Conservation (phyloP, 2,797 vertebrate species). For the Ctenopoma kingsleyae region DNA sequence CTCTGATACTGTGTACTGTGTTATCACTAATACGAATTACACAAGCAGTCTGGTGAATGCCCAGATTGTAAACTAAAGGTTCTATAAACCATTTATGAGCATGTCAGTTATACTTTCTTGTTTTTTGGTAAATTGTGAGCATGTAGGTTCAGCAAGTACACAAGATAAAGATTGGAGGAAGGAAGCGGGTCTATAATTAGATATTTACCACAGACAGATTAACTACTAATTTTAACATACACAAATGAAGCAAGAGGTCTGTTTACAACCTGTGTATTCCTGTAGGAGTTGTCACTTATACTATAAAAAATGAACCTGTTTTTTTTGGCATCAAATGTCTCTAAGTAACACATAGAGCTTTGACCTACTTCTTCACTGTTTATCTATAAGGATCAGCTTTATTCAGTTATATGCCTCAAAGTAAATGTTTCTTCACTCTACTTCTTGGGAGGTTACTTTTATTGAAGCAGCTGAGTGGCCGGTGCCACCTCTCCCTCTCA, state of each 20-base stretch:
- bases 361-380: background rate
- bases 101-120: too few relatives aligned
- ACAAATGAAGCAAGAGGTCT: background rate
- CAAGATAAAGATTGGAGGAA: too few relatives aligned
- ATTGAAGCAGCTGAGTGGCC: conserved; percentile 38
- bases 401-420: conserved; percentile 10
- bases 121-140: too few relatives aligned
- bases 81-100: too few relatives aligned
- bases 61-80: background rate
- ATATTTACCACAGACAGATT: background rate
- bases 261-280: background rate
- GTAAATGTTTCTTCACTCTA: conserved; percentile 28
- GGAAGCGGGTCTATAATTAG: too few relatives aligned
- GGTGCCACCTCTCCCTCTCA: conserved; percentile 45
- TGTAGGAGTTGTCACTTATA: too few relatives aligned
- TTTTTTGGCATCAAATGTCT: background rate
- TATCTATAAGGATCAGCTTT: conserved; percentile 10
- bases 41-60: background rate
- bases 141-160: too few relatives aligned
- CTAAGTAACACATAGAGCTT: background rate
- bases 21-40: background rate
- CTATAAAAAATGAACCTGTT: background rate
- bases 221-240: too few relatives aligned
- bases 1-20: background rate
- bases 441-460: conserved; percentile 37